Conservation (phyloP, 2,797 vertebrate genomes). For the Anguilla megastoma region DNA sequence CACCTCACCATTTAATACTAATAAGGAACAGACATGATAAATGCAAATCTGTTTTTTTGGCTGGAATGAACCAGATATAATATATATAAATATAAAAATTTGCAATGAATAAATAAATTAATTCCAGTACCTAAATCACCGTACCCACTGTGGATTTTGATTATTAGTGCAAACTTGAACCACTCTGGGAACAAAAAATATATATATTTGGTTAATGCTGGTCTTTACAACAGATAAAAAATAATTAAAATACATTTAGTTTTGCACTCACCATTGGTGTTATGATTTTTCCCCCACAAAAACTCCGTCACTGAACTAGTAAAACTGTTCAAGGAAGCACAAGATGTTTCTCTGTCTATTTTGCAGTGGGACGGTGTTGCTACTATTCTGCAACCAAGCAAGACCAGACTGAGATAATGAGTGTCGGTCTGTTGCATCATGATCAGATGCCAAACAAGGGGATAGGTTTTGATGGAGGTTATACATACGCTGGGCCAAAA, state of each 20-base stretch:
- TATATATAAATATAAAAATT: no score
- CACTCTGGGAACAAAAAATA: background rate
- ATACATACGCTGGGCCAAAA: background rate
- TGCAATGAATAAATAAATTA: background rate
- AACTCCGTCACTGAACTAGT: background rate
- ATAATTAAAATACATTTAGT: no score
- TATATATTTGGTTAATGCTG: background rate
- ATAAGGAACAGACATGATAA: background rate
- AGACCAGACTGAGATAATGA: background rate
- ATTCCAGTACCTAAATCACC: background rate
- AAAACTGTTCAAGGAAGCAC: background rate
- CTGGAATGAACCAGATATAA: no score
- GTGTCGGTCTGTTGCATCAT: background rate
- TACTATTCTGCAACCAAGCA: background rate
- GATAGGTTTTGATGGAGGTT: background rate
- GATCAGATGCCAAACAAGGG: background rate
- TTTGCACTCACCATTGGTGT: background rate
- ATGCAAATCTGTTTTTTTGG: background rate
- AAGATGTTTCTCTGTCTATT: background rate
- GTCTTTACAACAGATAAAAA: no score
- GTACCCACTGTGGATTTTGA: background rate
- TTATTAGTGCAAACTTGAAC: background rate
- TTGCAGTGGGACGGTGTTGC: background rate
- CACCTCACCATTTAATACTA: background rate
- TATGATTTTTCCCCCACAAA: background rate